Percentiles rank a stretch among this genome's conserved stretches.
Evolutionary conservation across 1,140 invertebrate species (phyloP).

Genomic region (Helicoverpa armigera): DNA sequence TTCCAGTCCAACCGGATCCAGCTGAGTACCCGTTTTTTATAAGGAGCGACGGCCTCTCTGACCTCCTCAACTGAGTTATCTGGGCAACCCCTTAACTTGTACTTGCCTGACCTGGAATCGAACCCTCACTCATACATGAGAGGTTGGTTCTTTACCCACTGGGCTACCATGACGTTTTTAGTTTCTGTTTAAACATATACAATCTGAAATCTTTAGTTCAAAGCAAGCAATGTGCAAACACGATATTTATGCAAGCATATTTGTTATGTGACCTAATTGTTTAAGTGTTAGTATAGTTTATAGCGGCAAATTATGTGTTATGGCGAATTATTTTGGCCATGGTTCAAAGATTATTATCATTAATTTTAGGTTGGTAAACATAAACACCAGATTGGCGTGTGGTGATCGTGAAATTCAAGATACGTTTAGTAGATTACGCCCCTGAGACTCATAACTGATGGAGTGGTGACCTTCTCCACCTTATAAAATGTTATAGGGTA

Average conservation of each 20-base stretch:
- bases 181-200: too few relatives aligned
- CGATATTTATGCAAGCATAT: not conserved
- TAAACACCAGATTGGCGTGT: not conserved
- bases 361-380: not conserved
- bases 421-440: not conserved
- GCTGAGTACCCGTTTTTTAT: too few relatives aligned
- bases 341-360: conserved; percentile 11
- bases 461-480: too few relatives aligned
- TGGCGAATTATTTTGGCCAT: not conserved
- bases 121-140: too few relatives aligned
- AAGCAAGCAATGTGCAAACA: not conserved
- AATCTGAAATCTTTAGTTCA: not conserved
- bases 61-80: too few relatives aligned
- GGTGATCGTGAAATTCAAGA: not conserved
- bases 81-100: too few relatives aligned
- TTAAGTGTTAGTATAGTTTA: conserved; percentile 11
- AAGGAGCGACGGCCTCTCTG: too few relatives aligned
- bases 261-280: conserved; percentile 15
- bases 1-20: too few relatives aligned
- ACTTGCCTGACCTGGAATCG: too few relatives aligned
- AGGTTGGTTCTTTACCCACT: too few relatives aligned
- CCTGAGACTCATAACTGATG: not conserved
- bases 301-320: conserved; percentile 23
- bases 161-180: too few relatives aligned
- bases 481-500: too few relatives aligned